These are phyloP conservation scores for Austrolebias charrua DNA, from an alignment of 2,797 vertebrate genomes.

Conservation along the genomic window DNA sequence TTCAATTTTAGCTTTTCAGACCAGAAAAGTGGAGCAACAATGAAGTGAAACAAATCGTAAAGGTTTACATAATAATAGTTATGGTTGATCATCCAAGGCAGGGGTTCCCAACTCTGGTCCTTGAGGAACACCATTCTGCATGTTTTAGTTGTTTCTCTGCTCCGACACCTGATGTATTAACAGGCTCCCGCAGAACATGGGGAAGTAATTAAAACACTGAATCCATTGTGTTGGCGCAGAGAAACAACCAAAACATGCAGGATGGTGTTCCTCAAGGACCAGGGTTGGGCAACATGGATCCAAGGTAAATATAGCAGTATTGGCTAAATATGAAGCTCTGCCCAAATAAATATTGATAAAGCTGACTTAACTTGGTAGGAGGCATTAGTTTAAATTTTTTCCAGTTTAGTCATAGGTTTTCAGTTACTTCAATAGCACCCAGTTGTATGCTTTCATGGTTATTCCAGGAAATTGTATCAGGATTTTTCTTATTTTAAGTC, in stretches of 20 bases:
- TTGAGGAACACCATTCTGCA: no score
- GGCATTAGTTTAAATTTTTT: background rate
- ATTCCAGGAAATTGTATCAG: background rate
- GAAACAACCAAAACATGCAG: no score
- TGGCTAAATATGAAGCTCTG: background rate
- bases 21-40: background rate
- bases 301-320: no score
- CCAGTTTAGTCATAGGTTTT: background rate
- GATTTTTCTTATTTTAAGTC: constrained; percentile 12
- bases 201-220: no score
- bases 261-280: no score
- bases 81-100: background rate
- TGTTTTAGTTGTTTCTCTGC: no score
- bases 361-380: background rate
- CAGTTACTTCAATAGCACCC: background rate
- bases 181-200: no score
- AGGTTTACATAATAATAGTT: background rate
- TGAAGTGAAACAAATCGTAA: background rate
- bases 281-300: no score
- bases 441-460: background rate
- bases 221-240: no score
- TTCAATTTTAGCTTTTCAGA: background rate
- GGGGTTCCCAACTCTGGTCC: no score
- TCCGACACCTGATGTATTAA: no score
- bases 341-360: background rate